Conservation (phyloP, 2,113 vertebrate genomes). For the Nyctibius bracteatus region DNA sequence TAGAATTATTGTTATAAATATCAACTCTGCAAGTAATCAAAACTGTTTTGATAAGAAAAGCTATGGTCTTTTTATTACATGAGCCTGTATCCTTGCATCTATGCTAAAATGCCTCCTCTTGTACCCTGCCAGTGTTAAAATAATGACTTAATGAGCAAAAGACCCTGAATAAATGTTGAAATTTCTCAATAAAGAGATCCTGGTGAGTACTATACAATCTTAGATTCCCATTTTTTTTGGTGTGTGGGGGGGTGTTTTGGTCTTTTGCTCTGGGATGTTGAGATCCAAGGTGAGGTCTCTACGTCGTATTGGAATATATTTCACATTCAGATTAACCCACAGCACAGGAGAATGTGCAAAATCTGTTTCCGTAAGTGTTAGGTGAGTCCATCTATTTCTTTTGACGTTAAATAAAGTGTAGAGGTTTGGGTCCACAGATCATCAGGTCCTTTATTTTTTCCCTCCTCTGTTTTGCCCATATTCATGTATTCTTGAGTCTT, state of each 20-base stretch:
- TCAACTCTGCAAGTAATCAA: not conserved
- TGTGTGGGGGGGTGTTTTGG: not conserved
- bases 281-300: not conserved
- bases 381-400: not conserved
- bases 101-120: not conserved
- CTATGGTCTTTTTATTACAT: not conserved
- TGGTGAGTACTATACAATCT: not conserved
- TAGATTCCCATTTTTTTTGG: not conserved
- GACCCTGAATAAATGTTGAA: not conserved
- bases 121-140: not conserved
- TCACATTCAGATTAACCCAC: not conserved
- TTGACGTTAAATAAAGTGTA: not conserved
- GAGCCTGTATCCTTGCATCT: not conserved
- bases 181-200: not conserved
- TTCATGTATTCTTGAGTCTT: not conserved
- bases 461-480: not conserved
- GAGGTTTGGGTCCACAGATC: not conserved
- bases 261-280: not conserved
- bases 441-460: too few relatives aligned
- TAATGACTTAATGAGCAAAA: not conserved
- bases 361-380: not conserved
- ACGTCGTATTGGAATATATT: rapidly evolving
- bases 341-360: not conserved
- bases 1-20: not conserved
- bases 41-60: not conserved